A percentile compares a stretch with the other conserved stretches of the same genome.
Evolutionary conservation across 2,888 invertebrate species (phyloP).

Genomic region (Chrysina gloriosa): DNA sequence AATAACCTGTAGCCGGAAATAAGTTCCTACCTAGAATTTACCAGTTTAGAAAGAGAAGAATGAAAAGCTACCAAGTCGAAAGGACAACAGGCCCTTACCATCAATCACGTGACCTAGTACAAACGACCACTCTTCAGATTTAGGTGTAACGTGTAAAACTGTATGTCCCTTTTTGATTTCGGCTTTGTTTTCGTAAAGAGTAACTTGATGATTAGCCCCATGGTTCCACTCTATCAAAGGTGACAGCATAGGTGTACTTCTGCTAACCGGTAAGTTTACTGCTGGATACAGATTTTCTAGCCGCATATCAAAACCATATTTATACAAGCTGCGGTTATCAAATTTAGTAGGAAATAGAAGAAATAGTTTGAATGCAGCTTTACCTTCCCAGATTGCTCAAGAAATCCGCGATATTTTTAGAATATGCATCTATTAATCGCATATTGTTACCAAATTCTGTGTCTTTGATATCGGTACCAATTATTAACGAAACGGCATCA

Average conservation of each 20-base stretch:
- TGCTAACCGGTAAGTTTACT: conserved; percentile 84
- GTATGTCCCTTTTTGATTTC: conserved; percentile 77
- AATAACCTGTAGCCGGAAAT: conserved; percentile 73
- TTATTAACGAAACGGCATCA: background rate
- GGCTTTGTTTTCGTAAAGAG: conserved; percentile 75
- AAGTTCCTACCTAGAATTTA: conserved; percentile 60
- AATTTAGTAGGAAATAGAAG: background rate
- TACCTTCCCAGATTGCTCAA: conserved; percentile 26
- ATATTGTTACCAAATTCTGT: no score
- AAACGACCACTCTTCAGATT: conserved; percentile 77
- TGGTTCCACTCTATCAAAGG: conserved; percentile 91
- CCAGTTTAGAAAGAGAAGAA: no score
- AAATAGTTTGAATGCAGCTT: no score
- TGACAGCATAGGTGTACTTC: conserved; percentile 85
- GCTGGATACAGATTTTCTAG: conserved; percentile 81
- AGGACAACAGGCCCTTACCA: conserved; percentile 69
- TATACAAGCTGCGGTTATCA: conserved; percentile 73
- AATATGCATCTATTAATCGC: no score
- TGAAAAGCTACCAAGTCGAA: no score
- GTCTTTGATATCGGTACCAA: background rate
- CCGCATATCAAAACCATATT: conserved; percentile 79
- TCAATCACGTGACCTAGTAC: conserved; percentile 87
- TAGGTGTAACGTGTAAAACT: conserved; percentile 70
- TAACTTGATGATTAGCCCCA: conserved; percentile 76
- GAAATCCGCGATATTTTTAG: conserved; percentile 8